Evolutionary conservation across 2,797 vertebrate species (phyloP).

Genomic region (Todus mexicanus): DNA sequence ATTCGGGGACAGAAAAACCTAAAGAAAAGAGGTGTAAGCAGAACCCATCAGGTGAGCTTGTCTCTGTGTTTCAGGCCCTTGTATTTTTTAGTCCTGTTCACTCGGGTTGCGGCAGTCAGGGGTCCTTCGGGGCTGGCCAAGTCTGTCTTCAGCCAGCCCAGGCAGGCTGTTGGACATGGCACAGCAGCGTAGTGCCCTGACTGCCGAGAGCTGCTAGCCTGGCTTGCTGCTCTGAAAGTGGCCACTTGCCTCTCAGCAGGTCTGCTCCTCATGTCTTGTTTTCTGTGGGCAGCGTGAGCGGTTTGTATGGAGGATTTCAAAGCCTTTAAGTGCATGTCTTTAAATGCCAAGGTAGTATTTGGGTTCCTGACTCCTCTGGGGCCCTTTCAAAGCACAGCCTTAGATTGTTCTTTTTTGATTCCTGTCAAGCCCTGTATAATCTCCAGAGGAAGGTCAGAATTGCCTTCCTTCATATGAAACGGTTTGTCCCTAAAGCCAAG

Average conservation of each 20-base stretch:
- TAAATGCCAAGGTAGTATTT: not conserved
- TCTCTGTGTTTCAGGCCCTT: constrained; percentile 49
- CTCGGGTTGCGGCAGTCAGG: not conserved
- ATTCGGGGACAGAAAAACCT: constrained; percentile 64
- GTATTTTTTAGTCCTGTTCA: not conserved
- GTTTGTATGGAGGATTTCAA: not conserved
- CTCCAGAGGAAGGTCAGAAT: not conserved
- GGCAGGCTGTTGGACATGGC: not conserved
- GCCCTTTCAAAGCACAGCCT: not conserved
- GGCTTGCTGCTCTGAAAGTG: not conserved
- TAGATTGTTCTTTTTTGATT: not conserved
- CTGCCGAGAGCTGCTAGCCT: not conserved
- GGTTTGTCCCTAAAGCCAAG: not conserved
- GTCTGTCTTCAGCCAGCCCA: not conserved
- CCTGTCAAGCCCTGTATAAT: not conserved
- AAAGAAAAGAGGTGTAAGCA: constrained; percentile 69
- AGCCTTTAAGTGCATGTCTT: not conserved
- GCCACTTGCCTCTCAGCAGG: not conserved
- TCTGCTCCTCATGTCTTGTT: not conserved
- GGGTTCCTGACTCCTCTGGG: not conserved
- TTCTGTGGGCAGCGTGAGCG: not conserved
- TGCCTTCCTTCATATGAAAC: not conserved
- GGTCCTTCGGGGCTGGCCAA: not conserved
- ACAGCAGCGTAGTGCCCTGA: not conserved
- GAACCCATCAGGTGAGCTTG: constrained; percentile 67